Conservation (phyloP, 1,140 invertebrate genomes). For the Drosophila obscura region DNA sequence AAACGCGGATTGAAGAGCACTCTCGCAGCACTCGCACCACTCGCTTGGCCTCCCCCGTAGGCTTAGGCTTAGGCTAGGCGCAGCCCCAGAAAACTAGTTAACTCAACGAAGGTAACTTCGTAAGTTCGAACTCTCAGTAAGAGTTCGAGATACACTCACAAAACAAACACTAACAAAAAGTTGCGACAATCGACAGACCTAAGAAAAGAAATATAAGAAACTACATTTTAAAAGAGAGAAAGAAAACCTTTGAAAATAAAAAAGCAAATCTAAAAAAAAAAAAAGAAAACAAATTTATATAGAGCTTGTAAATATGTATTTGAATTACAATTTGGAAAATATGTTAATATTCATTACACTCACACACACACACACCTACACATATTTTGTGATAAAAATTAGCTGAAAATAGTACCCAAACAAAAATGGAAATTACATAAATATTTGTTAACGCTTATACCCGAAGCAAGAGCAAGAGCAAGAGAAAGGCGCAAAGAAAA, state of each 20-base stretch:
- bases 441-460: slow-evolving; percentile 50
- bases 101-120: slow-evolving; percentile 24
- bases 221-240: neutral
- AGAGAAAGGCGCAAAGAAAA: too few species aligned
- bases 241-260: neutral
- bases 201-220: slow-evolving; percentile 20
- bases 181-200: slow-evolving; percentile 47
- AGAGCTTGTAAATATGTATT: slow-evolving; percentile 37
- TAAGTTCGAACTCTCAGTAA: neutral
- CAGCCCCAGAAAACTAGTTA: slow-evolving; percentile 24
- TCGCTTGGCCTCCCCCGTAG: slow-evolving; percentile 35
- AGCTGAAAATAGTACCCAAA: slow-evolving; percentile 25
- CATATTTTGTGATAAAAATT: slow-evolving; percentile 42
- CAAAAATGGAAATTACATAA: slow-evolving; percentile 17
- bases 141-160: neutral
- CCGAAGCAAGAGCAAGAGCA: too few species aligned
- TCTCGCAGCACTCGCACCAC: slow-evolving; percentile 33
- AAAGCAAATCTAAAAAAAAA: slow-evolving; percentile 21
- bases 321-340: slow-evolving; percentile 34
- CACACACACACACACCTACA: slow-evolving; percentile 18
- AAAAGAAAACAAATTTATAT: slow-evolving; percentile 16
- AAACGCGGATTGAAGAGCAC: slow-evolving; percentile 34
- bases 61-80: slow-evolving; percentile 24
- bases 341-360: slow-evolving; percentile 24
- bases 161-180: slow-evolving; percentile 41